A percentile compares a stretch with the other conserved stretches of the same genome.
Conservation (phyloP, 2,888 invertebrate species). For the Hydrotaea cyrtoneurina region DNA sequence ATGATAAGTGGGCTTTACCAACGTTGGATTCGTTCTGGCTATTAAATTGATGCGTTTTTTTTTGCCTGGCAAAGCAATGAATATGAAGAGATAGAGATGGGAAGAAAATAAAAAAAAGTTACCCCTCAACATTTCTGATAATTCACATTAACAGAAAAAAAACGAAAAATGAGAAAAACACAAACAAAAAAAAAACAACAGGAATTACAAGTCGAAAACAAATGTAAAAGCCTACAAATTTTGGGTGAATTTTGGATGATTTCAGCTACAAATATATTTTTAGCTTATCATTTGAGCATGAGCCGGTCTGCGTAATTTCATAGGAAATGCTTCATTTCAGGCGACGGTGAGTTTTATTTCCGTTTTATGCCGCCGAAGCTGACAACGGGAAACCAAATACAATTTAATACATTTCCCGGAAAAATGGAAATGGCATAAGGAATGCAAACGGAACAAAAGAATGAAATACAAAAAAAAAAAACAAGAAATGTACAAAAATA, state of each 20-base stretch:
- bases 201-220: conserved; percentile 39
- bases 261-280: conserved; percentile 25
- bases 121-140: conserved; percentile 32
- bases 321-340: conserved; percentile 52
- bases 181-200: too few species aligned
- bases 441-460: too few species aligned
- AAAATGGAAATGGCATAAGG: conserved; percentile 28
- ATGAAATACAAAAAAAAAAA: too few species aligned
- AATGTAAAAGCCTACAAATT: conserved; percentile 42
- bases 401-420: neutral
- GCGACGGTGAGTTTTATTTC: conserved; percentile 59
- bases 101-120: conserved; percentile 40
- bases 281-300: conserved; percentile 9
- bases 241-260: conserved; percentile 25
- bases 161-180: too few species aligned
- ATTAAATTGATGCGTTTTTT: conserved; percentile 74
- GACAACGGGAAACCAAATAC: conserved; percentile 22
- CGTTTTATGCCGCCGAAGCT: conserved; percentile 68
- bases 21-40: conserved; percentile 77
- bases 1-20: conserved; percentile 79
- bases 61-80: conserved; percentile 39
- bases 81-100: conserved; percentile 44
- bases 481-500: conserved; percentile 66
- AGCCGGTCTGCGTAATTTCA: too few species aligned
- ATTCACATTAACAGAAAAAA: conserved; percentile 20